Base-by-base conservation (phyloP, 2,113 vertebrate genomes). In the Rhinichthys klamathensis region DNA sequence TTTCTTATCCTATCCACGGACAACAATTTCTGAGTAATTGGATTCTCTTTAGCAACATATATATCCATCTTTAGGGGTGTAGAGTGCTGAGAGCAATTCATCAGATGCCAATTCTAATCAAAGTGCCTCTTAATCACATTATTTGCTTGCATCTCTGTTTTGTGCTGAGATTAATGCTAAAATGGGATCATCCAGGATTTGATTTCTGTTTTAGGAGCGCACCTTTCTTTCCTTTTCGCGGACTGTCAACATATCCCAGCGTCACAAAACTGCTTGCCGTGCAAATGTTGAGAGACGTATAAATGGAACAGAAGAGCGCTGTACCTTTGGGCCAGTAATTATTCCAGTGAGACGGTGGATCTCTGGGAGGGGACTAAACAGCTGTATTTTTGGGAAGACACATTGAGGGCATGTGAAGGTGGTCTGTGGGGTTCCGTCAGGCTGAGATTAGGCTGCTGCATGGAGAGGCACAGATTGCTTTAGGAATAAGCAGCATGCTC, bases 121-220 rank as follows among this genome's bases (percentile, higher is more conserved):
- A 83, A 88, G 85, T 84, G 58, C 23, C 54, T 83, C 85, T 83
- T 88, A 90, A 90, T 90, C 89, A 61, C 85, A 90, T 90, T 90
- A 90, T 85, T 87, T 85, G 85, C 83, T 85, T 84, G 75, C 75
- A 83, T 87, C 60, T 80, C 25, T 80, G 83, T 88, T 87, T 88
- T 90, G 83, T 85, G 80, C 49, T 15, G 69, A 88, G 89, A 90
- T 88, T 87, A 90, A 85, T 77, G 81, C 83, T 82, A 74, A 90
- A 90, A 90, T 87, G 80, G 83, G 89, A 88, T 90, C 85, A 90
- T 87, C 58, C 41, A 54, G 87, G 89, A 88, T 88, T 85, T 85
- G 80, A 84, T 85, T 89, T 73, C 82, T 79, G 70, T 90, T 86
- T 86, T 82, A 81, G 79, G 85, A 60, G 44, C 11, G 38, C n/a